Evolutionary conservation across 37 sponge, comb jelly and placozoan genomes (phyloP).

Genomic region (Oopsacas minuta): DNA sequence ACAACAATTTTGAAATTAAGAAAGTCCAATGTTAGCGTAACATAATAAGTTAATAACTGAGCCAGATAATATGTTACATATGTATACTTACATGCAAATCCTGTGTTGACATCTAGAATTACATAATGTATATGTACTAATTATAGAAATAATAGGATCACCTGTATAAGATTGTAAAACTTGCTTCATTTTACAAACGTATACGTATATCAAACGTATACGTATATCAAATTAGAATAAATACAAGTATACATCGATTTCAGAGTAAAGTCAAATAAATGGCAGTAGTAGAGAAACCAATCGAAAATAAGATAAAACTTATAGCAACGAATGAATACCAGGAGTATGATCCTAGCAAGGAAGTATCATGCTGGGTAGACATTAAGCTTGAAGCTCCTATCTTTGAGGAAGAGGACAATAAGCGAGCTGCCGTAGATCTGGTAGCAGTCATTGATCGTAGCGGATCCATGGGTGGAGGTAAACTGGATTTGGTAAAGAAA

Average conservation of each 20-base stretch:
- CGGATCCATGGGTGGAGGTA: conserved; percentile 67
- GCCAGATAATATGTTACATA: too few species aligned
- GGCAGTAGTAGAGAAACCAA: not conserved
- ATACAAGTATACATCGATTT: not conserved
- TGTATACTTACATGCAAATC: too few species aligned
- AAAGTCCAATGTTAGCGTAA: too few species aligned
- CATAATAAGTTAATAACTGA: too few species aligned
- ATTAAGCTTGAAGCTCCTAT: conserved; percentile 58
- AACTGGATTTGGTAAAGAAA: conserved; percentile 64
- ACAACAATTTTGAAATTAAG: too few species aligned
- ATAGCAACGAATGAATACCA: conserved; percentile 32
- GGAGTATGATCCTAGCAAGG: conserved; percentile 29
- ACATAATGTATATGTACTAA: too few species aligned
- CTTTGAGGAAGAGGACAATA: conserved; percentile 41
- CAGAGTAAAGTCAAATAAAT: too few species aligned
- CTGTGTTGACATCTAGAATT: too few species aligned
- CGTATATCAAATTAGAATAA: not conserved
- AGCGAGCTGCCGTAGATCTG: conserved; percentile 59
- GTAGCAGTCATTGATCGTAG: conserved; percentile 83
- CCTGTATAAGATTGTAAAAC: not conserved
- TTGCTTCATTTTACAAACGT: not conserved
- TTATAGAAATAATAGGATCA: too few species aligned
- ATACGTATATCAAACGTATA: not conserved
- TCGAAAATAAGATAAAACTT: not conserved
- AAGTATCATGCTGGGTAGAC: conserved; percentile 52